Percentiles rank a stretch among this genome's conserved stretches.
Evolutionary conservation across 2,113 vertebrate species (phyloP).

Genomic region (Rhegmatorhina hoffmannsi): DNA sequence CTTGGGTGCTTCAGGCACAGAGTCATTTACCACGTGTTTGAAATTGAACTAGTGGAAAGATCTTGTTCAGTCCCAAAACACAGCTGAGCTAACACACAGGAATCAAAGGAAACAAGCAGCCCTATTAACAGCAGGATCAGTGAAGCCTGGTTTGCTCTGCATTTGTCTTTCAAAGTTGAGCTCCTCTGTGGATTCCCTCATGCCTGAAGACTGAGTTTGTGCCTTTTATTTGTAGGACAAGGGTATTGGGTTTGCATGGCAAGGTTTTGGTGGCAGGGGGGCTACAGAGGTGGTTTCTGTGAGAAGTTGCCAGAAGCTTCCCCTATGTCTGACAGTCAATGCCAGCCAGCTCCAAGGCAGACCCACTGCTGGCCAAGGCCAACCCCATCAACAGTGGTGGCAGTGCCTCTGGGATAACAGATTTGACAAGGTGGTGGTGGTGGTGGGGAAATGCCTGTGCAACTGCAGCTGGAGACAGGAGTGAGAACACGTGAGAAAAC

Average conservation of each 20-base stretch:
- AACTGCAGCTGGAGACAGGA: not conserved
- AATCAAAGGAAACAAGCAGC: conserved; percentile 64
- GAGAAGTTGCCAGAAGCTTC: not conserved
- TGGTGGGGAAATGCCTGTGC: not conserved
- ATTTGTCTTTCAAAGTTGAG: conserved; percentile 47
- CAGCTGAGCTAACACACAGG: conserved; percentile 64
- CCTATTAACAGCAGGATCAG: conserved; percentile 49
- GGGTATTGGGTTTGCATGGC: not conserved
- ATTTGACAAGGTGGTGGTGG: not conserved
- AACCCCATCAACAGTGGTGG: not conserved
- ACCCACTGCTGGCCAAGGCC: not conserved
- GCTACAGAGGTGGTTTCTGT: not conserved
- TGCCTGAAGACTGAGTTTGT: not conserved
- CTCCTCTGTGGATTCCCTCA: conserved; percentile 4
- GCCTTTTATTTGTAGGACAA: not conserved
- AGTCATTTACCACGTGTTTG: conserved; percentile 56
- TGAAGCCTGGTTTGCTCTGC: conserved; percentile 2
- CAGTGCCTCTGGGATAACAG: not conserved
- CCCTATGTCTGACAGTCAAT: accelerated
- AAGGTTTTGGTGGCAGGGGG: not conserved
- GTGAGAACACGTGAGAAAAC: not conserved
- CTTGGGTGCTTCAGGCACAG: conserved; percentile 46
- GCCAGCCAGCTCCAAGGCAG: not conserved
- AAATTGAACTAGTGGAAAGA: conserved; percentile 60
- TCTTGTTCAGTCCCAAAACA: conserved; percentile 60